Evolutionary conservation across 1,140 invertebrate species (phyloP), one percentile per base, ranked within the genome.

Genomic region (Heliothis virescens): DNA sequence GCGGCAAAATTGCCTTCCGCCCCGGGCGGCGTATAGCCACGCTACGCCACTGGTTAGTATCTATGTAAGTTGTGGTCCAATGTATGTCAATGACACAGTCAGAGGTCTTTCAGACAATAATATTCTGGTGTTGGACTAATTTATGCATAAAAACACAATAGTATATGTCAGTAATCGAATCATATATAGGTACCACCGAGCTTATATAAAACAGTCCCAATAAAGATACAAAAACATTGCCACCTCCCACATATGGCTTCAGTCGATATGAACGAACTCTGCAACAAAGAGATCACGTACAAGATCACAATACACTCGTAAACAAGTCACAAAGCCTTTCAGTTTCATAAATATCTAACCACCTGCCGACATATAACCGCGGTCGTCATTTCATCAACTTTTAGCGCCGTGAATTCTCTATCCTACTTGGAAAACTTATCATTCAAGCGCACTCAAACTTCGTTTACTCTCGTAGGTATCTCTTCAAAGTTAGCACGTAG

Each of bases 401-500:
- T 81, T 77, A 83, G 82, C 84, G 83, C 82, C 79, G 79, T 82
- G 84, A 89, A 89, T 86, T 86, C 79, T 53, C 82, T 79, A 82
- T 85, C 82, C 83, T 65, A 88, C 82, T 88, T 87, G 81, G 79
- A 81, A 87, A 91, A 91, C 86, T 92, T 90, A 90, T 91, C 89
- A 89, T 91, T 91, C 89, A 88, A 90, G 85, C 79, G 83, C 83
- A 87, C 87, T 90, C 85, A 77, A 92, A 92, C 80, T 90, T 90
- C 83, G 81, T 84, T 85, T 90, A 89, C 88, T 89, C 88, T 89
- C 84, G 83, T 87, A 88, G 86, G 86, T 89, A 91, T 89, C 89
- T 90, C 88, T 88, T 90, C 87, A 89, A 89, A 92, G 84, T 89
- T 89, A 90, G 82, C 85, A 90, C 87, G 86, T 89, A 90, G 84